Evolutionary conservation across 2,888 invertebrate species (phyloP).

Genomic region (Bembecia ichneumoniformis): DNA sequence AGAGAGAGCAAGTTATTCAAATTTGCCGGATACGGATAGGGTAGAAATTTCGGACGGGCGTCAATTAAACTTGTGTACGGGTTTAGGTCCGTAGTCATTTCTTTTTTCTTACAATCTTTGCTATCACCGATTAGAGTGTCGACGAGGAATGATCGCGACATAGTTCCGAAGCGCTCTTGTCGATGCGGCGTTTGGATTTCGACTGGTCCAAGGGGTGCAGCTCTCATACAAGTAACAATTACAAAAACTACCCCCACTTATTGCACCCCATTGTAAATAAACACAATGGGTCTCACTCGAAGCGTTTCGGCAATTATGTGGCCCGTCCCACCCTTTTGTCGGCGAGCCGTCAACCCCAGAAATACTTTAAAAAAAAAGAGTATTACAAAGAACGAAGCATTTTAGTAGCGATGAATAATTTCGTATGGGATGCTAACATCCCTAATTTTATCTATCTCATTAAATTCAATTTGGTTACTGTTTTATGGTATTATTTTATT

Average conservation of each 20-base stretch:
- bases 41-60: constrained; percentile 64
- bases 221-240: constrained; percentile 57
- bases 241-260: constrained; percentile 72
- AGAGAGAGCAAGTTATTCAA: constrained; percentile 76
- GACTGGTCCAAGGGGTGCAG: constrained; percentile 49
- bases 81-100: constrained; percentile 50
- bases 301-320: constrained; percentile 71
- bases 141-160: constrained; percentile 87
- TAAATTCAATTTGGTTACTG: constrained; percentile 65
- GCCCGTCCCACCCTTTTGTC: constrained; percentile 71
- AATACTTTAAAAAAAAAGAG: constrained; percentile 39
- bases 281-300: constrained; percentile 67
- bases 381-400: constrained; percentile 59
- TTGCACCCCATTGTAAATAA: constrained; percentile 65
- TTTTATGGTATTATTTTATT: constrained; percentile 21
- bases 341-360: constrained; percentile 62
- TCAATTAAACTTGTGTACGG: constrained; percentile 52
- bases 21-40: constrained; percentile 75
- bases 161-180: constrained; percentile 38
- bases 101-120: constrained; percentile 56
- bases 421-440: constrained; percentile 63
- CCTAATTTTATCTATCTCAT: constrained; percentile 63
- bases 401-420: constrained; percentile 72
- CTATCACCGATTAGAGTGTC: constrained; percentile 82
- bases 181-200: constrained; percentile 32